These are phyloP conservation scores for Bostrychus sinensis DNA, from an alignment of 2,113 vertebrate species.

Conservation along the genomic window DNA sequence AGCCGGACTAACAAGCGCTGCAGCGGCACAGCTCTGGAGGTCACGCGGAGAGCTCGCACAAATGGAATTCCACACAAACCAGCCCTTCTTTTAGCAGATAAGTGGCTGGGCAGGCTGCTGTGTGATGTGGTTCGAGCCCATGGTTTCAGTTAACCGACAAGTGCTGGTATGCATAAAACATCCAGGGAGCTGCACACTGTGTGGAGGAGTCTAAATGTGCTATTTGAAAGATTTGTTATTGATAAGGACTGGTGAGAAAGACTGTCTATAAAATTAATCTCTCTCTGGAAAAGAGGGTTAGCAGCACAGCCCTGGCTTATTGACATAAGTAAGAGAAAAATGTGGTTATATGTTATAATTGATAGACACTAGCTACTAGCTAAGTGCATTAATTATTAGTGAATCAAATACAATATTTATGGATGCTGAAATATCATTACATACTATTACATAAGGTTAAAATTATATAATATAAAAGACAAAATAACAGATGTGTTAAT, in stretches of 20 bases:
- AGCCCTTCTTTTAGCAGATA: slow-evolving; percentile 64
- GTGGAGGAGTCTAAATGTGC: not conserved
- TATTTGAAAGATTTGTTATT: not conserved
- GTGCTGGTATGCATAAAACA: slow-evolving; percentile 31
- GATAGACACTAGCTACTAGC: no score
- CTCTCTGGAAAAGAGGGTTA: not conserved
- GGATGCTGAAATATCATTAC: no score
- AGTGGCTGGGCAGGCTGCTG: slow-evolving; percentile 50
- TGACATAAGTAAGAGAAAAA: not conserved
- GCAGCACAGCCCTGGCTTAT: not conserved
- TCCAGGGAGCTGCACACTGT: slow-evolving; percentile 4
- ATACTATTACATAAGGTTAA: no score
- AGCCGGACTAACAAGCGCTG: slow-evolving; percentile 72
- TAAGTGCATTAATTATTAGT: no score
- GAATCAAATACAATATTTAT: no score
- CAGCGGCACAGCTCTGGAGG: slow-evolving; percentile 65
- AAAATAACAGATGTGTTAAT: no score
- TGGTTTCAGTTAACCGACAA: slow-evolving; percentile 42
- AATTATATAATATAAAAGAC: no score
- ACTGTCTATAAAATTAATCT: not conserved
- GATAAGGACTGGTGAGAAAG: not conserved
- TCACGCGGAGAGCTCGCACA: slow-evolving; percentile 63
- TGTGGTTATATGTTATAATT: no score
- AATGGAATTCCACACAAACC: slow-evolving; percentile 73
- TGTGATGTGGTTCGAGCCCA: slow-evolving; percentile 49